Conservation (phyloP, 2,797 vertebrate species). For the Sparus aurata region DNA sequence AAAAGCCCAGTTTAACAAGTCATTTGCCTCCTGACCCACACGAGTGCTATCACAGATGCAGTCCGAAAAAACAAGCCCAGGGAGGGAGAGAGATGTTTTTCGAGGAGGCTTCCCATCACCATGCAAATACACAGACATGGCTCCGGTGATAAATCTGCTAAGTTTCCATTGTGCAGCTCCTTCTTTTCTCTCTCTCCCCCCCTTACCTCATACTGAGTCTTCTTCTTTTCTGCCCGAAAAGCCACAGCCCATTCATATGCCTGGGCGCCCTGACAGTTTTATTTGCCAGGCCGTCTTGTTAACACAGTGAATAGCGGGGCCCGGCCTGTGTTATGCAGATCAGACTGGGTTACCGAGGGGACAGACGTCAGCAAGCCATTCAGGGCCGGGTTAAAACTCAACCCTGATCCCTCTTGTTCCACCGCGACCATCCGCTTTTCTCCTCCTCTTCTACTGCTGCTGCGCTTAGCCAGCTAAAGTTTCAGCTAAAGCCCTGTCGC, state of each 20-base stretch:
- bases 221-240: conserved; percentile 61
- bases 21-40: conserved; percentile 43
- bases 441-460: conserved; percentile 15
- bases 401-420: conserved; percentile 56
- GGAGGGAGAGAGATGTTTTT: conserved; percentile 34
- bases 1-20: conserved; percentile 29
- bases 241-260: conserved; percentile 82
- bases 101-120: conserved; percentile 43
- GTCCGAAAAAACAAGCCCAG: conserved; percentile 48
- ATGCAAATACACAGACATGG: conserved; percentile 63
- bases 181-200: conserved; percentile 62
- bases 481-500: conserved; percentile 56
- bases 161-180: conserved; percentile 68
- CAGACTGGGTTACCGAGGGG: conserved; percentile 86
- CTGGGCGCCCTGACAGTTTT: conserved; percentile 83
- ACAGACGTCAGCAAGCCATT: conserved; percentile 82
- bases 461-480: conserved; percentile 61
- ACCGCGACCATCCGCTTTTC: conserved; percentile 38
- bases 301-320: conserved; percentile 85
- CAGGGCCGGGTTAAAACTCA: conserved; percentile 76
- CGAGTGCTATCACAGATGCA: conserved; percentile 29
- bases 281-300: conserved; percentile 87
- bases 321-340: conserved; percentile 89
- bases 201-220: conserved; percentile 62
- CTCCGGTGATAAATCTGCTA: conserved; percentile 75